Base-by-base conservation (phyloP, 2,797 vertebrate genomes). In the Enteromius anoplus region DNA sequence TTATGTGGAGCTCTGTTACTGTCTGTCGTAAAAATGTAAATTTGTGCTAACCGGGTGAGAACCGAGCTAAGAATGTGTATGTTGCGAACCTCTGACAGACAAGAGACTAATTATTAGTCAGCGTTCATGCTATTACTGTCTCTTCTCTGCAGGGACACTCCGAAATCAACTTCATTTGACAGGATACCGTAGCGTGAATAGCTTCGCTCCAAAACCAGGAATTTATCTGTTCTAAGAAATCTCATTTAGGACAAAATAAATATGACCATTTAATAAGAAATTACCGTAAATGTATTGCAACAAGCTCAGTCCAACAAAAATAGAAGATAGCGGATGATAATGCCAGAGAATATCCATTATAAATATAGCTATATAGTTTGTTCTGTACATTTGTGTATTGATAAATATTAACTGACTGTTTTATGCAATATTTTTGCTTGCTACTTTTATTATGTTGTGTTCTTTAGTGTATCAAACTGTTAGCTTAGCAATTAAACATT, bases 1-100 rank as follows among this genome's bases (percentile, higher is more conserved):
- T 49, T 26, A 81, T 62, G 68, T 72, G 62, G 55, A 72, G 47
- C 55, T 42, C 55, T 81, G 40, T 49, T 68, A 62, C 55, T 11
- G 8, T 10, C 37, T 17, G 15, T 69, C 2, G 26, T 53, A 29
- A n/a, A 32, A 32, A n/a, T n/a, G 1, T 32, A 60, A 5, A 80
- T 60, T 60, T 49, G 29, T 34, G 5, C 19, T 60, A 80, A 80
- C 68, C 53, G 23, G 42, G 17, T 60, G 55, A 47, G 68, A 80
- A 71, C 51, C 32, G 45, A 29, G 26, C 51, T 60, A 2, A 42
- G 34, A 71, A 69, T 71, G 53, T 72, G 55, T 47, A 5, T 62
- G 68, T 72, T 72, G 17, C 40, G 19, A 32, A 80, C 51, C 51
- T 34, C 2, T 71, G 51, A 70, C 12, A 72, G 68, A 62, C 40